Percentiles rank a stretch among this genome's conserved stretches.
These are phyloP conservation scores for Myripristis murdjan DNA, from an alignment of 2,797 vertebrate species.

Conservation along the genomic window DNA sequence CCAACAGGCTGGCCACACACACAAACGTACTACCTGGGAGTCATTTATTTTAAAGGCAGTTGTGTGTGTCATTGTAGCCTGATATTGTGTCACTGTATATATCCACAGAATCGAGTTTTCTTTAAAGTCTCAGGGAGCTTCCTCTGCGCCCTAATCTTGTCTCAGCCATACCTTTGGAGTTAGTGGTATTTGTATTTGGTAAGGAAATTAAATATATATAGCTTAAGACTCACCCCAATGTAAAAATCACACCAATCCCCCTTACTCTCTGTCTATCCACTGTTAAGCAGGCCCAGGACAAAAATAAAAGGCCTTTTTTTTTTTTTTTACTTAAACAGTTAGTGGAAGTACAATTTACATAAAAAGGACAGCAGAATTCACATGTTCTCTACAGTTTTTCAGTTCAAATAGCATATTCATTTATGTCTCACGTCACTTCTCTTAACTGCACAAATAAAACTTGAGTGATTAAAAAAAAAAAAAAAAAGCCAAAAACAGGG, in stretches of 20 bases:
- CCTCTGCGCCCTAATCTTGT: conserved; percentile 36
- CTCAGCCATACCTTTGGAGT: conserved; percentile 20
- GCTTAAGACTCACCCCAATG: background rate
- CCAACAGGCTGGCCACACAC: conserved; percentile 69
- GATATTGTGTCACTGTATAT: conserved; percentile 29
- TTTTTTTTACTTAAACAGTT: background rate
- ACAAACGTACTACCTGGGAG: conserved; percentile 51
- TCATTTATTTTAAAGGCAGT: conserved; percentile 49
- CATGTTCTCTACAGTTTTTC: too few species aligned
- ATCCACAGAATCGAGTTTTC: conserved; percentile 21
- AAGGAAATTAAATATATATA: background rate
- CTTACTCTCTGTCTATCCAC: background rate
- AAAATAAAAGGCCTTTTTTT: background rate
- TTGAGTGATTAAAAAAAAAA: too few species aligned
- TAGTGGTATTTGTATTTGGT: background rate
- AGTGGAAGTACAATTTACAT: too few species aligned
- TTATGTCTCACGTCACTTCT: too few species aligned
- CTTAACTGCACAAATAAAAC: too few species aligned
- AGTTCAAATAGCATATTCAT: too few species aligned
- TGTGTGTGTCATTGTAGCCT: conserved; percentile 51
- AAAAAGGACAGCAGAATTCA: too few species aligned
- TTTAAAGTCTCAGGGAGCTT: conserved; percentile 32
- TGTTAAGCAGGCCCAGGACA: background rate
- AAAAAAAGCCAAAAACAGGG: too few species aligned
- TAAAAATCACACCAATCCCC: background rate